A percentile compares a stretch with the other conserved stretches of the same genome.
phyloP scores from a whole-genome alignment of 2,888 invertebrate genomes.

The Hermaeophaga mercurialis region DNA sequence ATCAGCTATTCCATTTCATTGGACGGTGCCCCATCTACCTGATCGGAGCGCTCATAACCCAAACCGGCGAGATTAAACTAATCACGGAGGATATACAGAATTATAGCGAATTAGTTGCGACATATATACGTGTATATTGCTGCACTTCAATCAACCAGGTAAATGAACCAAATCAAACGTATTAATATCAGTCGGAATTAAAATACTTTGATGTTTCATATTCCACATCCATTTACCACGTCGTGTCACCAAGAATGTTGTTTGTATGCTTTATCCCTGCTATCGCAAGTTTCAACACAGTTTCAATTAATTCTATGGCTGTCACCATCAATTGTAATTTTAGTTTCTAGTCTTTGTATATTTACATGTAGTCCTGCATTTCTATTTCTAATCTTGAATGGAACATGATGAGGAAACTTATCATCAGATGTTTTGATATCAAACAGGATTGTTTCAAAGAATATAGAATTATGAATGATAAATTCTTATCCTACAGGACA shows the following conservation, averaged over 20 bases:
- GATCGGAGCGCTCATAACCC: neutral
- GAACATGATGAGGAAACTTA: too few relatives aligned
- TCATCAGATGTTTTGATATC: too few relatives aligned
- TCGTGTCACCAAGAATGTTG: neutral
- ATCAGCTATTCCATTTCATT: neutral
- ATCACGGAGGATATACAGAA: neutral
- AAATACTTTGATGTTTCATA: neutral
- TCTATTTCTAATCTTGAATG: too few relatives aligned
- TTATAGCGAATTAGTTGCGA: neutral
- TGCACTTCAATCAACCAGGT: neutral
- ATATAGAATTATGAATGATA: too few relatives aligned
- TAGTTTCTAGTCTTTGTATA: too few relatives aligned
- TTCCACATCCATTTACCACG: neutral
- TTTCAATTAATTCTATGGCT: neutral
- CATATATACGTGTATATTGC: neutral
- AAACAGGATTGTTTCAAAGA: too few relatives aligned
- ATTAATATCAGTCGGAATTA: neutral
- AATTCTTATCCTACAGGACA: too few relatives aligned
- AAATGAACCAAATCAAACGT: neutral
- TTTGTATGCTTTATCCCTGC: neutral
- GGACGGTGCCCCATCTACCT: neutral
- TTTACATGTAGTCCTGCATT: too few relatives aligned
- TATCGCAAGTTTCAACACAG: neutral
- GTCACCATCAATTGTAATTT: too few relatives aligned
- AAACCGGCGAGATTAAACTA: neutral